Evolutionary conservation across 2,113 vertebrate genomes (phyloP), one percentile per base, ranked within the genome.

Genomic region (Anguilla rostrata): DNA sequence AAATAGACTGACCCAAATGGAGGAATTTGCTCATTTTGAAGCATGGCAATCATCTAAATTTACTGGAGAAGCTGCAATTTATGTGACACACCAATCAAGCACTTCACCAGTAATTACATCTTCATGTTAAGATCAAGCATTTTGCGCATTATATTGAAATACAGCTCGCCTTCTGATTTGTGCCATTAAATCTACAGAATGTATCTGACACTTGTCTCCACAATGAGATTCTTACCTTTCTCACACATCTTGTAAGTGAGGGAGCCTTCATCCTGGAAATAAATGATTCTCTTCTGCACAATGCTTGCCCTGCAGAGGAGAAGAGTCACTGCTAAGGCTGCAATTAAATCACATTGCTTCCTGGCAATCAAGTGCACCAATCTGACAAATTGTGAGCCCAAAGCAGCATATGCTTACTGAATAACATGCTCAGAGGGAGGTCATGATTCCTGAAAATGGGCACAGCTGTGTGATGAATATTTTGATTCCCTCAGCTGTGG

Each of bases 221-320:
- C 15, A 89, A 88, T 88, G 79, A 87, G 82, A 53, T 56, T 20
- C 94, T 92, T 96, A 99, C 98, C 98, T 98, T 95, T 98, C 92
- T 99, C 98, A 94, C 98, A 99, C 89, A 99, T 96, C 90, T 94
- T 96, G 95, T 97, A 99, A 14, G 98, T 99, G 88, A 99, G 97
- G 66, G 96, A 97, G 57, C 98, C 98, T 89, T 99, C 98, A 90
- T 99, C 98, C 92, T 99, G 98, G 93, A 99, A 99, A 94, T 98
- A 97, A 93, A 99, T 99, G 22, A 98, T 98, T 88, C 97, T 97
- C 89, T 98, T 99, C 95, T 99, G 98, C 89, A 99, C 98, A 81
- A 99, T 99, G 90, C 98, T 99, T 86, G 98, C 98, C 92, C 98
- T 99, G 86, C 56, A 63, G 81, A 86, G 81, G 40, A 56, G 7